These are phyloP conservation scores for Podarcis lilfordi DNA, from an alignment of 2,797 vertebrate genomes.

Conservation along the genomic window DNA sequence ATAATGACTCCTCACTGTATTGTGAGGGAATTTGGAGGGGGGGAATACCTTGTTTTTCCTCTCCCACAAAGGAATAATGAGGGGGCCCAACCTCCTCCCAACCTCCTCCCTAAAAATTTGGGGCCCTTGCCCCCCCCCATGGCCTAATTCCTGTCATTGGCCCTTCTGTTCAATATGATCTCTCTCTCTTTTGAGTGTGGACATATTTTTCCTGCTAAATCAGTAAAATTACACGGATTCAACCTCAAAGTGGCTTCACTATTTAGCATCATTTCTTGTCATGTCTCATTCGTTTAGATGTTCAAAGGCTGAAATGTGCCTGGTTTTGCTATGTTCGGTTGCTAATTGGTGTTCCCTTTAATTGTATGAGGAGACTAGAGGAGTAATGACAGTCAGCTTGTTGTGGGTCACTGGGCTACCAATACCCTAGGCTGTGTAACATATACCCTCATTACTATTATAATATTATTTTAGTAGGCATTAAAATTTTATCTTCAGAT, in stretches of 20 bases:
- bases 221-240: slow-evolving; percentile 18
- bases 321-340: slow-evolving; percentile 53
- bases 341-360: slow-evolving; percentile 63
- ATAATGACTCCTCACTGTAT: no score
- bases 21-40: no score
- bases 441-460: slow-evolving; percentile 47
- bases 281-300: slow-evolving; percentile 39
- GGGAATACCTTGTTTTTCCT: no score
- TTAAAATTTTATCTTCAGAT: slow-evolving; percentile 63
- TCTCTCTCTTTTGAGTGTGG: no score
- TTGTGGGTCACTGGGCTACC: slow-evolving; percentile 55
- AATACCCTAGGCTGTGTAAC: slow-evolving; percentile 43
- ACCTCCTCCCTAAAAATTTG: no score
- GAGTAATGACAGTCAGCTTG: slow-evolving; percentile 51
- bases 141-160: not conserved
- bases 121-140: no score
- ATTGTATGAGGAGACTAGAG: slow-evolving; percentile 54
- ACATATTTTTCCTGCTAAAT: not conserved
- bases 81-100: no score
- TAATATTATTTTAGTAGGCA: slow-evolving; percentile 50
- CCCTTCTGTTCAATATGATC: not conserved
- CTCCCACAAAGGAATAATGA: no score
- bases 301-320: slow-evolving; percentile 51
- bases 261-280: slow-evolving; percentile 35
- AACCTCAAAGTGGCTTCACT: slow-evolving; percentile 9